Evolutionary conservation across 37 sponge, comb jelly and placozoan genomes (phyloP).

Genomic region (Chondrosia reniformis): DNA sequence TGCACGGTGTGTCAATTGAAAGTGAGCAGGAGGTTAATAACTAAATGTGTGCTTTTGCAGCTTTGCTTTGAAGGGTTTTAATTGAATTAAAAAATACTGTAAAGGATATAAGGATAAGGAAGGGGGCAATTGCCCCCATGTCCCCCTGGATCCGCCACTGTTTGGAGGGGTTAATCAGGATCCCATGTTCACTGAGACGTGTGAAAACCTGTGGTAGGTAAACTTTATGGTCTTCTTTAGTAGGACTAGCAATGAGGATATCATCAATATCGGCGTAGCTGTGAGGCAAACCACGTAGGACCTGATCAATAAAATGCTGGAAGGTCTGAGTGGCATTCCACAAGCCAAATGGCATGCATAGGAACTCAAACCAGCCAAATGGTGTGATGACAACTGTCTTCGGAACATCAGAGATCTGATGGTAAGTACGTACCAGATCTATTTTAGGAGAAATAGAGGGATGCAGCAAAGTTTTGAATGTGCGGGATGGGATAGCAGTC

Average conservation of each 20-base stretch:
- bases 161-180: slow-evolving; percentile 15
- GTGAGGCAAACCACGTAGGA: slow-evolving; percentile 40
- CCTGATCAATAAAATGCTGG: slow-evolving; percentile 53
- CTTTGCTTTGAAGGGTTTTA: neutral
- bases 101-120: neutral
- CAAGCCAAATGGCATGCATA: slow-evolving; percentile 56
- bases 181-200: slow-evolving; percentile 5
- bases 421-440: slow-evolving; percentile 50
- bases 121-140: neutral
- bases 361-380: slow-evolving; percentile 62
- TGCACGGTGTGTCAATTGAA: neutral
- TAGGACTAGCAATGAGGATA: slow-evolving; percentile 21
- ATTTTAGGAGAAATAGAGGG: slow-evolving; percentile 52
- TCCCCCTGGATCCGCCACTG: neutral
- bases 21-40: neutral
- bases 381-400: slow-evolving; percentile 57
- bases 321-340: slow-evolving; percentile 60
- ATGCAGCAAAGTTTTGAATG: slow-evolving; percentile 51
- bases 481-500: slow-evolving; percentile 71
- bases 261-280: slow-evolving; percentile 53
- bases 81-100: neutral
- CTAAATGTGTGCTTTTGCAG: neutral
- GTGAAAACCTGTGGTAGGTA: slow-evolving; percentile 1
- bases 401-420: slow-evolving; percentile 53
- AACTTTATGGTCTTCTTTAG: slow-evolving; percentile 10